Evolutionary conservation across 1,140 invertebrate species (phyloP).

Genomic region (Onthophagus taurus): DNA sequence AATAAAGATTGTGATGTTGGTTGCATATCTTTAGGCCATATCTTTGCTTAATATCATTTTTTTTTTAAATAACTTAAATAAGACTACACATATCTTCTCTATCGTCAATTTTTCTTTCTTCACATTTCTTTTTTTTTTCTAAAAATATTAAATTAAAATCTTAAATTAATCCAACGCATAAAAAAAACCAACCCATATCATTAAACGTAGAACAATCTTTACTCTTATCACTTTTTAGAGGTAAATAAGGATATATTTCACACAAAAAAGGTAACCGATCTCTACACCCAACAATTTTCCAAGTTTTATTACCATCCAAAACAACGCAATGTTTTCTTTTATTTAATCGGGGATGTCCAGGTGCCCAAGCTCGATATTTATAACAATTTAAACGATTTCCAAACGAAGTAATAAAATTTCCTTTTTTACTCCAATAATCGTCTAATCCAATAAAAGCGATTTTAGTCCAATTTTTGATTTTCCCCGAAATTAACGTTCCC

Average conservation of each 20-base stretch:
- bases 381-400: constrained; percentile 47
- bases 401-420: constrained; percentile 38
- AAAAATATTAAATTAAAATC: too few relatives aligned
- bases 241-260: constrained; percentile 49
- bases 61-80: too few relatives aligned
- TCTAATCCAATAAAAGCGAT: constrained; percentile 48
- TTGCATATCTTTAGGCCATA: too few relatives aligned
- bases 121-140: too few relatives aligned
- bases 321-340: constrained; percentile 45
- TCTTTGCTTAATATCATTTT: too few relatives aligned
- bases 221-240: too few relatives aligned
- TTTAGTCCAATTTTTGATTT: constrained; percentile 25
- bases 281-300: constrained; percentile 46
- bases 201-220: too few relatives aligned
- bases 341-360: constrained; percentile 45
- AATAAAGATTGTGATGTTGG: too few relatives aligned
- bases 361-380: constrained; percentile 53
- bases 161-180: too few relatives aligned
- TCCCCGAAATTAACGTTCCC: constrained; percentile 33
- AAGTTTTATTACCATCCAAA: constrained; percentile 43
- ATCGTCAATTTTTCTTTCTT: too few relatives aligned
- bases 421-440: constrained; percentile 35
- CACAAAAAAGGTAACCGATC: constrained; percentile 45
- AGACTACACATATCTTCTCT: too few relatives aligned
- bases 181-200: too few relatives aligned